phyloP scores from a whole-genome alignment of 92 coral and sea anemone genomes.

The Paramuricea clavata region DNA sequence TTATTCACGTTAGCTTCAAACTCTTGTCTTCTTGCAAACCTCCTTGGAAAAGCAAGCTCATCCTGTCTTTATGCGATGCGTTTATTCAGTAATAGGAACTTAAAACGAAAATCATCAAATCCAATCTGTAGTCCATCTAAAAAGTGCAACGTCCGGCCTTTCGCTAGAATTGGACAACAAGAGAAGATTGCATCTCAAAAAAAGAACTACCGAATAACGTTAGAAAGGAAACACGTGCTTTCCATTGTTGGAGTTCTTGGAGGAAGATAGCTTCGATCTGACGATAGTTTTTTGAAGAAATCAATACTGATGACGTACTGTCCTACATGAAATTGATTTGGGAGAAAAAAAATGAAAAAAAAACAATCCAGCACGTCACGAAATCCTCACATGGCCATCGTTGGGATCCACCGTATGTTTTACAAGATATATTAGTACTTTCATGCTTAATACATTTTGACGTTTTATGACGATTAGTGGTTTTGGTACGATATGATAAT shows the following conservation, averaged over 20 bases:
- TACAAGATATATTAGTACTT: neutral
- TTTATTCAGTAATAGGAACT: neutral
- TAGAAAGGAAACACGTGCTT: neutral
- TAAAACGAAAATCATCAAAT: slow-evolving; percentile 7
- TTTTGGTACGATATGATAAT: too few species aligned
- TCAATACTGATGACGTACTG: neutral
- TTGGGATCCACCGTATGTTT: slow-evolving; percentile 22
- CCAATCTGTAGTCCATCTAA: neutral
- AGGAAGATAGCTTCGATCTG: slow-evolving; percentile 11
- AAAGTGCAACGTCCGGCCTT: neutral
- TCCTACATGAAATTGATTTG: neutral
- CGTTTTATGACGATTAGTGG: neutral
- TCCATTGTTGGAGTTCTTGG: neutral
- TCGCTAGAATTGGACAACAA: neutral
- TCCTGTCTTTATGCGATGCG: slow-evolving; percentile 7
- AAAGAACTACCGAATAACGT: neutral
- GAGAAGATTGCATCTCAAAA: slow-evolving; percentile 15
- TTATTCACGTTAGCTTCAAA: neutral
- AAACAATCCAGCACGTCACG: neutral
- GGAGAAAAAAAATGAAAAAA: neutral
- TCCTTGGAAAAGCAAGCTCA: neutral
- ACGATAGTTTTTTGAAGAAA: neutral
- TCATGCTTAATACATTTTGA: neutral
- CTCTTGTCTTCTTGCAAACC: slow-evolving; percentile 4
- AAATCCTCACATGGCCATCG: slow-evolving; percentile 5